phyloP scores from a whole-genome alignment of 2,113 vertebrate species.

The Recurvirostra avosetta region DNA sequence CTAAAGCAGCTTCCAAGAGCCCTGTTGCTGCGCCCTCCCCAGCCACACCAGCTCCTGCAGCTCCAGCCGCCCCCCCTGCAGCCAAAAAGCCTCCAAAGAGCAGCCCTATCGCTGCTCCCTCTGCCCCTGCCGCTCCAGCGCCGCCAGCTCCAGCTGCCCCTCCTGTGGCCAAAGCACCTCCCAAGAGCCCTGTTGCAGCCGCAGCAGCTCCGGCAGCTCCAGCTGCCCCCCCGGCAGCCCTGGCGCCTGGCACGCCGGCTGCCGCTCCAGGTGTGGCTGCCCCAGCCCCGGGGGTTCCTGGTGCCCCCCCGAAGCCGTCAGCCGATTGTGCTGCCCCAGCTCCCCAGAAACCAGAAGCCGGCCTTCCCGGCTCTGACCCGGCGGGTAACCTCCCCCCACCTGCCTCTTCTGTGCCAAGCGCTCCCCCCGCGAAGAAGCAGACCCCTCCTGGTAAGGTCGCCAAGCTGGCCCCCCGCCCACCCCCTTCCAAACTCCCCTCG shows the following conservation, averaged over 20 bases:
- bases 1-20: neutral
- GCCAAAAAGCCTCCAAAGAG: neutral
- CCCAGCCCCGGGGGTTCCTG: neutral
- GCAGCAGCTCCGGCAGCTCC: neutral
- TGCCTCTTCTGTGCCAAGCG: neutral
- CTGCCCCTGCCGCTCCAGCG: neutral
- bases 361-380: neutral
- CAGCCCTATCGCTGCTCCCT: neutral
- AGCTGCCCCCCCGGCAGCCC: neutral
- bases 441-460: neutral
- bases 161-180: neutral
- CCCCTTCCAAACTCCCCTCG: constrained; percentile 25
- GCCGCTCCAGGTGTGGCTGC: neutral
- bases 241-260: neutral
- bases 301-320: neutral
- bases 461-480: neutral
- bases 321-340: neutral
- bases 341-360: neutral
- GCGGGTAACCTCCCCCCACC: neutral
- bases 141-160: rapidly evolving
- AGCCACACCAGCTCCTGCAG: neutral
- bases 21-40: neutral
- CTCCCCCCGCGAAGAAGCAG: constrained; percentile 28
- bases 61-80: neutral
- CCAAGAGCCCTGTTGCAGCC: neutral